A percentile compares a stretch with the other conserved stretches of the same genome.
phyloP scores from a whole-genome alignment of 2,888 invertebrate species.

The Chaetogeoica ovagalla region DNA sequence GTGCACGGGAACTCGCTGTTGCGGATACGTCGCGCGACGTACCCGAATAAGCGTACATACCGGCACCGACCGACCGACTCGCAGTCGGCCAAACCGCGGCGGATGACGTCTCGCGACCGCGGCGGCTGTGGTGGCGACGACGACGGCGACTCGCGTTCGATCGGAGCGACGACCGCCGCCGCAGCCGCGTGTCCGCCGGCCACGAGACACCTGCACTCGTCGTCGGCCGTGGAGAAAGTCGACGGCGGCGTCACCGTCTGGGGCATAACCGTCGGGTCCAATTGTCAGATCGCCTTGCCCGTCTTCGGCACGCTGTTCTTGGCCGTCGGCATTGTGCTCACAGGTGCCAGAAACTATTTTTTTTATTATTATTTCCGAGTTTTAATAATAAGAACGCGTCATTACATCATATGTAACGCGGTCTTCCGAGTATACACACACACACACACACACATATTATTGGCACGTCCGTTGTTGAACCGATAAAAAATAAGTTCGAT shows the following conservation, averaged over 20 bases:
- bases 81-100: neutral
- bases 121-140: neutral
- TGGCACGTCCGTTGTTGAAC: too few relatives aligned
- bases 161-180: conserved; percentile 8
- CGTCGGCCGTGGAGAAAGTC: conserved; percentile 70
- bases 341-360: conserved; percentile 65
- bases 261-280: conserved; percentile 75
- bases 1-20: too few relatives aligned
- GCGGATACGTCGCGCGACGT: neutral
- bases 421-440: too few relatives aligned
- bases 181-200: conserved; percentile 55
- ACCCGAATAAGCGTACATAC: neutral
- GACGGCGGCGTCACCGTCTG: conserved; percentile 77
- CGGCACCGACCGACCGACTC: too few relatives aligned
- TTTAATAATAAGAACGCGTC: too few relatives aligned
- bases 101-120: conserved; percentile 25
- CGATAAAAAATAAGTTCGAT: too few relatives aligned
- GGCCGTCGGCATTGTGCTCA: conserved; percentile 74
- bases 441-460: too few relatives aligned
- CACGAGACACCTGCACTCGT: conserved; percentile 60
- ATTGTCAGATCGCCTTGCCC: conserved; percentile 76
- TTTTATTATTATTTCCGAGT: too few relatives aligned
- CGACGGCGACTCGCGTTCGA: neutral
- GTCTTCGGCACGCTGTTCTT: conserved; percentile 77
- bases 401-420: too few relatives aligned